phyloP scores from a whole-genome alignment of 2,113 vertebrate genomes.

The Ranitomeya imitator region DNA sequence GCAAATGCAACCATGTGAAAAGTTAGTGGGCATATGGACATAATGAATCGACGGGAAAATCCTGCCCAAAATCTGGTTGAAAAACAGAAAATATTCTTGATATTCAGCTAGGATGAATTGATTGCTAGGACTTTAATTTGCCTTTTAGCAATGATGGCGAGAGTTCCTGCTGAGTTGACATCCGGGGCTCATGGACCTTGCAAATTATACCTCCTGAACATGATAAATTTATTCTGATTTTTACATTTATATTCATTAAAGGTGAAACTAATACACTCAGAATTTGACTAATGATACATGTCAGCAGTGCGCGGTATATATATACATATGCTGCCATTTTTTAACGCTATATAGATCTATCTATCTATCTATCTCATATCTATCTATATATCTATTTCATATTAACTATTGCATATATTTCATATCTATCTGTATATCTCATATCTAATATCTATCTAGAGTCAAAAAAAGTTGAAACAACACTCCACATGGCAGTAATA shows the following conservation, averaged over 20 bases:
- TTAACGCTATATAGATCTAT: background rate
- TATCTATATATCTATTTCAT: too few species aligned
- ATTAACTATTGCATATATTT: too few species aligned
- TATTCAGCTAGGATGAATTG: background rate
- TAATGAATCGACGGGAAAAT: constrained; percentile 21
- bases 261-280: background rate
- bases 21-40: constrained; percentile 18
- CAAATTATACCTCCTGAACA: constrained; percentile 3
- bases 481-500: too few species aligned
- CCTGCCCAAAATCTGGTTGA: background rate
- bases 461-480: too few species aligned
- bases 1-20: constrained; percentile 13
- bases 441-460: too few species aligned
- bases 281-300: background rate
- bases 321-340: background rate
- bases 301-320: background rate
- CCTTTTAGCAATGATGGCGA: background rate
- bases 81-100: background rate
- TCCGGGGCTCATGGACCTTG: background rate
- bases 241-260: constrained; percentile 9
- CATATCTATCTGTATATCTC: too few species aligned
- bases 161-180: constrained; percentile 31
- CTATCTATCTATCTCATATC: background rate
- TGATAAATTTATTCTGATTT: background rate
- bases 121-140: constrained; percentile 6